Percentiles rank a stretch among this genome's conserved stretches.
Conservation (phyloP, 1,140 invertebrate genomes). For the Drosophila ficusphila region DNA sequence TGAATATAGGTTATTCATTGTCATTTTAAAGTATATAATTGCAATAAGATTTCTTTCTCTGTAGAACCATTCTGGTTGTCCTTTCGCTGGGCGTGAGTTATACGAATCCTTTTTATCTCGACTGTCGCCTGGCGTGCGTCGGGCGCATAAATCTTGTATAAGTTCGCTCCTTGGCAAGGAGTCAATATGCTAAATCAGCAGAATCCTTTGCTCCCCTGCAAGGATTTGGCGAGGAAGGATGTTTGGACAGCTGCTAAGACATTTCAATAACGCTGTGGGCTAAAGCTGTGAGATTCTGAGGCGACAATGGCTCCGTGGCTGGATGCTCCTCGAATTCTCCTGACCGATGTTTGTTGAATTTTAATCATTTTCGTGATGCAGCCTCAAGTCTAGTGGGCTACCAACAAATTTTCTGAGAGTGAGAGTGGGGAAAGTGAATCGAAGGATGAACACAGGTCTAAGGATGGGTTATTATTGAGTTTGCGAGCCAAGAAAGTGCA, state of each 20-base stretch:
- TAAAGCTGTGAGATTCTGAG: constrained; percentile 41
- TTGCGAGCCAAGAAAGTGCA: constrained; percentile 17
- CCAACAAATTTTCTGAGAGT: constrained; percentile 28
- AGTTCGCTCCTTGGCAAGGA: constrained; percentile 74
- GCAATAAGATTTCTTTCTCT: not conserved
- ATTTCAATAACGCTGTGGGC: constrained; percentile 72
- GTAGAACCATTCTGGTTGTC: constrained; percentile 1
- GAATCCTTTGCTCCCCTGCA: constrained; percentile 27
- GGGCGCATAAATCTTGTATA: constrained; percentile 81
- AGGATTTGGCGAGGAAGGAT: constrained; percentile 15
- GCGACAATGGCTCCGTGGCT: constrained; percentile 41
- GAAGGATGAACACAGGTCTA: not conserved
- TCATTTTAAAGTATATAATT: too few relatives aligned
- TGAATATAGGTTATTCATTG: too few relatives aligned
- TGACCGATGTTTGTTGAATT: constrained; percentile 66
- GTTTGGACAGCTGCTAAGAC: constrained; percentile 79
- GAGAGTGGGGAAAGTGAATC: constrained; percentile 33
- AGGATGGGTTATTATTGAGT: constrained; percentile 1
- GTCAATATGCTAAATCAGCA: constrained; percentile 83
- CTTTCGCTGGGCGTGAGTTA: constrained; percentile 54
- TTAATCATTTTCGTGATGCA: constrained; percentile 62
- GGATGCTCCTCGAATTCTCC: constrained; percentile 14
- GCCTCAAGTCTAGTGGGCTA: not conserved
- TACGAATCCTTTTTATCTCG: constrained; percentile 77
- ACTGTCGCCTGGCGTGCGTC: constrained; percentile 65